Percentiles rank a stretch among this genome's conserved stretches.
Evolutionary conservation across 2,113 vertebrate species (phyloP).

Genomic region (Emydocephalus ijimae): DNA sequence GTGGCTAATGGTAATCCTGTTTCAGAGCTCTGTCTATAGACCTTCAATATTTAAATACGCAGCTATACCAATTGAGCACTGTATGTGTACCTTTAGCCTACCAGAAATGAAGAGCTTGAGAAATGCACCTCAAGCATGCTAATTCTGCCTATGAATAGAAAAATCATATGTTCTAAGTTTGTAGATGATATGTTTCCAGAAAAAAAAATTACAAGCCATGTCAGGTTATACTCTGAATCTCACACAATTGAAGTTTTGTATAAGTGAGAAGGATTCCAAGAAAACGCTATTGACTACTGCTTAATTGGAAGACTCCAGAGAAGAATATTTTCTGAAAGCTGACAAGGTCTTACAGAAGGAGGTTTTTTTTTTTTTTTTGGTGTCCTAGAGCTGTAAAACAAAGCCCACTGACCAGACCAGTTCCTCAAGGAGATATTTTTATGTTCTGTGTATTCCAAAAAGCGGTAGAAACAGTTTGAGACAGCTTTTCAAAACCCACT

Average conservation of each 20-base stretch:
- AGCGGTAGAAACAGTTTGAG: neutral
- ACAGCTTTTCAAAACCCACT: neutral
- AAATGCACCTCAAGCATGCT: neutral
- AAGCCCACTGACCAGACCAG: neutral
- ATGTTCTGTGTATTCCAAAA: neutral
- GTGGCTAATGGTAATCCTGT: neutral
- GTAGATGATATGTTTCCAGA: neutral
- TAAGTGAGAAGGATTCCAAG: neutral
- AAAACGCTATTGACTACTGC: neutral
- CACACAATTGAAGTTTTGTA: neutral
- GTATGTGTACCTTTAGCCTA: neutral
- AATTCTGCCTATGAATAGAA: neutral
- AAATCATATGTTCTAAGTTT: neutral
- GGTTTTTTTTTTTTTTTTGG: neutral
- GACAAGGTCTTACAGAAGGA: neutral
- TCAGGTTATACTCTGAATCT: neutral
- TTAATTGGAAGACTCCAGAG: neutral
- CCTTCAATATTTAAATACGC: neutral
- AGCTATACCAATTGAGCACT: neutral
- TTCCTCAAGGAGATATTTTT: neutral
- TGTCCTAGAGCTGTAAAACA: neutral
- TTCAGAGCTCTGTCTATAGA: neutral
- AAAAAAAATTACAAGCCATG: neutral
- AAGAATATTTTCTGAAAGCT: neutral
- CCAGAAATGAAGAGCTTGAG: too few relatives aligned